Percentiles rank a stretch among this genome's conserved stretches.
Conservation (phyloP, 2,888 invertebrate species). For the Orchesellides sinensis region DNA sequence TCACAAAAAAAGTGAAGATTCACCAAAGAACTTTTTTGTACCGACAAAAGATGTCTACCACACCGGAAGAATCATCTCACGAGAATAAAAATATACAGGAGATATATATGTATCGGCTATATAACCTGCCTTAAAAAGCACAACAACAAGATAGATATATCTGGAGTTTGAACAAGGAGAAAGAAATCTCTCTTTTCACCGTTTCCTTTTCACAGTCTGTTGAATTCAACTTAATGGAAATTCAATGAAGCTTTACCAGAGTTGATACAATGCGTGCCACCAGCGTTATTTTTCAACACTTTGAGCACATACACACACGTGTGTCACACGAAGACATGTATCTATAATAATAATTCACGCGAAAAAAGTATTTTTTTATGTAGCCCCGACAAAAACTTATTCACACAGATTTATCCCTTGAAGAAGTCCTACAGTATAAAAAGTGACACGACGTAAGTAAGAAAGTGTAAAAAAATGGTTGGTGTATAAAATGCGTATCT, state of each 20-base stretch:
- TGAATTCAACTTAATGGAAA: slow-evolving; percentile 27
- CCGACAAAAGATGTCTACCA: slow-evolving; percentile 29
- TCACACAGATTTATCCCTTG: not conserved
- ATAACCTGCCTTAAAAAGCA: too few relatives aligned
- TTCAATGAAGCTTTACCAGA: slow-evolving; percentile 14
- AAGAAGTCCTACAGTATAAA: not conserved
- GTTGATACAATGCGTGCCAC: not conserved
- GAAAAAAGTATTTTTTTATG: not conserved
- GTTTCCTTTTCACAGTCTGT: slow-evolving; percentile 15
- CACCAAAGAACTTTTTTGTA: too few relatives aligned
- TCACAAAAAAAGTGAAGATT: not conserved
- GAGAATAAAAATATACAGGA: not conserved
- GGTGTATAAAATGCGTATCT: not conserved
- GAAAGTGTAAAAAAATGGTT: not conserved
- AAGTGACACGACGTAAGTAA: not conserved
- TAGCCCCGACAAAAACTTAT: not conserved
- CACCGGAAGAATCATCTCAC: slow-evolving; percentile 43
- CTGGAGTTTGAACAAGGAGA: not conserved
- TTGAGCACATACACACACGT: not conserved
- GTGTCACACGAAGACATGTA: not conserved
- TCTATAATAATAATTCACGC: not conserved
- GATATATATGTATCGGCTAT: not conserved
- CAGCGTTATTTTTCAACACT: not conserved
- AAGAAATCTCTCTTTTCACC: slow-evolving; percentile 9
- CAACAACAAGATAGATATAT: not conserved